Conservation (phyloP, 2,888 invertebrate species). For the Hemaris fuciformis region DNA sequence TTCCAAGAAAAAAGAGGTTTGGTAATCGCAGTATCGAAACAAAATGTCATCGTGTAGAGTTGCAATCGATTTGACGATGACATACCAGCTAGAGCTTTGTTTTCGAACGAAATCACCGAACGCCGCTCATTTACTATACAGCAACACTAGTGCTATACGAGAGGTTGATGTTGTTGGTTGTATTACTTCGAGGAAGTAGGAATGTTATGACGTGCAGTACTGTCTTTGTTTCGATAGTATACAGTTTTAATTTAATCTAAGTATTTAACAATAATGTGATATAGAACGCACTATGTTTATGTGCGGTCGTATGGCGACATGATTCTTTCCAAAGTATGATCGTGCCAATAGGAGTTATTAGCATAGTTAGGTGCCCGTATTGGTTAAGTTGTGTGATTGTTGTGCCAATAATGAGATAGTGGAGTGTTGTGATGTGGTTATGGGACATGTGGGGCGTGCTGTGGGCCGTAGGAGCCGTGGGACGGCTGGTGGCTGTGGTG, state of each 20-base stretch:
- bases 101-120: slow-evolving; percentile 14
- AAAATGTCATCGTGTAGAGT: neutral
- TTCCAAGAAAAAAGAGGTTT: slow-evolving; percentile 35
- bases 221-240: slow-evolving; percentile 75
- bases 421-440: slow-evolving; percentile 80
- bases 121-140: slow-evolving; percentile 6
- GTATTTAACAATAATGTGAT: slow-evolving; percentile 66
- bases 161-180: slow-evolving; percentile 47
- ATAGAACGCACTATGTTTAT: slow-evolving; percentile 46
- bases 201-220: slow-evolving; percentile 81
- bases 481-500: slow-evolving; percentile 61
- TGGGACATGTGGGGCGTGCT: slow-evolving; percentile 79
- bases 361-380: slow-evolving; percentile 77
- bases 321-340: slow-evolving; percentile 76
- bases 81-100: neutral
- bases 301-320: slow-evolving; percentile 55
- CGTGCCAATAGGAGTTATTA: slow-evolving; percentile 76
- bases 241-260: slow-evolving; percentile 50
- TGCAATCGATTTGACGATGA: slow-evolving; percentile 14
- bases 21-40: slow-evolving; percentile 22
- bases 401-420: slow-evolving; percentile 82
- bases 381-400: slow-evolving; percentile 78
- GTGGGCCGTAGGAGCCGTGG: slow-evolving; percentile 68
- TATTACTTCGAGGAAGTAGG: slow-evolving; percentile 51
- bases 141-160: slow-evolving; percentile 27